Percentiles rank a stretch among this genome's conserved stretches.
phyloP scores from a whole-genome alignment of 2,797 vertebrate genomes.

The Lacerta bilineata region DNA sequence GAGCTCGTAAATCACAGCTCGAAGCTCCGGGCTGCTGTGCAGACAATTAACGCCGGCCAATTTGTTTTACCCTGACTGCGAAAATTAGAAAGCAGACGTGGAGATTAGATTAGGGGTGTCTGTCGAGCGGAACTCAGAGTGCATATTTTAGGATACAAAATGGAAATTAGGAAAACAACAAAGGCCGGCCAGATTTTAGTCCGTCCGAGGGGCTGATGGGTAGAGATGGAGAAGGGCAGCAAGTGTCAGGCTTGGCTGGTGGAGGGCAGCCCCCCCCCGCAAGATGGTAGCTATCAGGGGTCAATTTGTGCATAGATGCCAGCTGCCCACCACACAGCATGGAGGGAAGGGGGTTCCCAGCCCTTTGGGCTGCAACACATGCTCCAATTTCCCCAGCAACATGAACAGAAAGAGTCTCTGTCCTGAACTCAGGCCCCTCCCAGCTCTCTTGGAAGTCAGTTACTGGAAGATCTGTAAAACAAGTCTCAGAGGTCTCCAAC shows the following conservation, averaged over 20 bases:
- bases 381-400: too few species aligned
- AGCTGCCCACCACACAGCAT: too few species aligned
- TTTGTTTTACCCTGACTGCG: slow-evolving; percentile 99
- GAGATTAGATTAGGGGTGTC: slow-evolving; percentile 97
- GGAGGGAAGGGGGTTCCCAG: not conserved
- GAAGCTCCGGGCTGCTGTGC: slow-evolving; percentile 90
- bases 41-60: slow-evolving; percentile 98
- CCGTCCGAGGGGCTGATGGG: slow-evolving; percentile 62
- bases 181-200: slow-evolving; percentile 73
- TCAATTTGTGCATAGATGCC: too few species aligned
- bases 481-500: too few species aligned
- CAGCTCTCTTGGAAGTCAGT: too few species aligned
- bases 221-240: slow-evolving; percentile 45
- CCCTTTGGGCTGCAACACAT: too few species aligned
- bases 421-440: too few species aligned
- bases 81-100: slow-evolving; percentile 99
- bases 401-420: too few species aligned
- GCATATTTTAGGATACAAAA: slow-evolving; percentile 93
- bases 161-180: slow-evolving; percentile 82
- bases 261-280: not conserved
- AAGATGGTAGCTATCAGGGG: not conserved
- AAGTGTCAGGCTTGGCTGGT: too few species aligned
- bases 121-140: slow-evolving; percentile 94
- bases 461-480: too few species aligned
- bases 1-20: slow-evolving; percentile 96